A percentile compares a stretch with the other conserved stretches of the same genome.
Conservation (phyloP, 92 coral and sea anemone species). For the Epizoanthus scotinus region DNA sequence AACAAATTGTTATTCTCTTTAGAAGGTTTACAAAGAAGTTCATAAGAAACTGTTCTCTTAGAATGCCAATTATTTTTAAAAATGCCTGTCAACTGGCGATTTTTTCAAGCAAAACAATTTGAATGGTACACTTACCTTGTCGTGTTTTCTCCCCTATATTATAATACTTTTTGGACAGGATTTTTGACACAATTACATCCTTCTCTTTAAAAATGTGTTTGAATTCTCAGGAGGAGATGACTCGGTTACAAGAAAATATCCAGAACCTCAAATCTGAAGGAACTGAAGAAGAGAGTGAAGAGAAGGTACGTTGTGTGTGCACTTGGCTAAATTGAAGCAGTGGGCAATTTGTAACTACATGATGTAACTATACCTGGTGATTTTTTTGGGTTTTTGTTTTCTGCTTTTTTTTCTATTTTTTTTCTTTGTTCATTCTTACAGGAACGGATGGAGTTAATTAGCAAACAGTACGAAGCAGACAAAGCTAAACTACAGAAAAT, state of each 20-base stretch:
- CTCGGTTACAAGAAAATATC: constrained; percentile 84
- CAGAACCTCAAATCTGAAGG: constrained; percentile 90
- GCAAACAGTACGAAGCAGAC: constrained; percentile 90
- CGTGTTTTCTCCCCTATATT: too few species aligned
- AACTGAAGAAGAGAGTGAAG: constrained; percentile 89
- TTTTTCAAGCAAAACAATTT: too few species aligned
- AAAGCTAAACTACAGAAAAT: constrained; percentile 93
- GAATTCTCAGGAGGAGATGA: constrained; percentile 83
- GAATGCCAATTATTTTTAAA: too few species aligned
- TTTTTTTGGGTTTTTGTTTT: too few species aligned
- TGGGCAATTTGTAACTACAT: too few species aligned
- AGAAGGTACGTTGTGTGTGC: constrained; percentile 58
- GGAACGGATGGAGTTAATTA: constrained; percentile 88
- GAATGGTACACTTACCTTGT: too few species aligned
- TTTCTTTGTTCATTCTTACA: constrained; percentile 29
- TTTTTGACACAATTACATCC: neutral
- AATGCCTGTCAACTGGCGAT: too few species aligned
- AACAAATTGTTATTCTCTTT: too few species aligned
- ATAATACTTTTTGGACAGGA: too few species aligned
- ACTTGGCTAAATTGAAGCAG: neutral
- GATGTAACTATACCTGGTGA: too few species aligned
- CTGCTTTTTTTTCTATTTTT: neutral
- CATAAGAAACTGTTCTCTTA: too few species aligned
- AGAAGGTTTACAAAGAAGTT: too few species aligned
- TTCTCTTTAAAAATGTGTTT: constrained; percentile 29